Evolutionary conservation across 2,797 vertebrate species (phyloP), one percentile per base, ranked within the genome.

Genomic region (Myotis daubentonii): DNA sequence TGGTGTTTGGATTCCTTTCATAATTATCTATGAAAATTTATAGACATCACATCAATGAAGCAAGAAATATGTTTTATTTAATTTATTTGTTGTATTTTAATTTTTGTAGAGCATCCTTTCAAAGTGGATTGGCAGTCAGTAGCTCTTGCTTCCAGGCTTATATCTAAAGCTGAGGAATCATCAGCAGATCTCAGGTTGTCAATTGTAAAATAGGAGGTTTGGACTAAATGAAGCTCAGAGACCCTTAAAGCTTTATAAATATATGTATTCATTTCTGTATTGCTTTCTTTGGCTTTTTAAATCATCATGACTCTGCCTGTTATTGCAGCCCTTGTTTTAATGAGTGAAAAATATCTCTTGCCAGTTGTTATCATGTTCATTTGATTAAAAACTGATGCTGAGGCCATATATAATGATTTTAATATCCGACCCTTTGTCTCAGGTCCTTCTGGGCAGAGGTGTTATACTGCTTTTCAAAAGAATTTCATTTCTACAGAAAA

Each of bases 321-420:
- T 71, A 20, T 71, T 82, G 30, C 10, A 81, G 25, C 17, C 53
- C 22, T 47, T 92, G 4, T 62, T 93, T 70, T 51, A 85, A 74
- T 22, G 11, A 91, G 10, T n/a, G 13, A 9, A 68, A 82, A 89
- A 49, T 79, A 68, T 0, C n/a, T 92, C 30, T 71, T 91, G 33
- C 49, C 22, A 88, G n/a, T 53, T 72, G 86, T 65, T 79, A 25
- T 28, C 36, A 51, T 68, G n/a, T 28, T 84, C 25, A 41, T 28
- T 83, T 82, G 30, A 93, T 96, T 85, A 82, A 80, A 93, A 87
- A 30, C 36, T 89, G 68, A 68, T 90, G 12, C 5, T 74, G 4
- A 20, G 12, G 12, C 9, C 30, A 19, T 44, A 25, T 60, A 17
- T n/a, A 38, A 76, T 22, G 17, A n/a, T 70, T 75, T 71, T 75